Evolutionary conservation across 2,797 vertebrate species (phyloP), one percentile per base, ranked within the genome.

Genomic region (Phalanger gymnotis): DNA sequence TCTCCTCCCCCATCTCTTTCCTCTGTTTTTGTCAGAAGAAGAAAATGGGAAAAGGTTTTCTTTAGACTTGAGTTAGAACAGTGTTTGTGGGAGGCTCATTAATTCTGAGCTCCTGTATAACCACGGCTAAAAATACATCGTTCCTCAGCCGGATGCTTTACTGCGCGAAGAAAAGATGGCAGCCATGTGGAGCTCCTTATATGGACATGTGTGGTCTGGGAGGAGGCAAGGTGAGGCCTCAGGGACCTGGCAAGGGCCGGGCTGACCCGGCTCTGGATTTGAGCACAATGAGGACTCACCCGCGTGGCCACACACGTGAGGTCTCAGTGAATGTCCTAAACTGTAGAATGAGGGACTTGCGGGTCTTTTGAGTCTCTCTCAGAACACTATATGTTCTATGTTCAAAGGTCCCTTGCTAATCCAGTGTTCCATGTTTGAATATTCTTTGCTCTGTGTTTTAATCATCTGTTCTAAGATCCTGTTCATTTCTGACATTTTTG

Each of bases 51-150:
- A 97, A 96, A 92, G 93, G 73, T 81, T 51, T 0, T 0, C 66
- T 96, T 92, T 51, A 95, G 57, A 73, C 92, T 94, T 92, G 87
- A 90, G 92, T 97, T 96, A 94, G 96, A 93, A 91, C 95, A 0
- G 12, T 91, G 94, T 92, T 97, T 94, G 94, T 96, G 95, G 93
- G 95, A 97, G 96, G 66, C 96, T 95, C 94, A 94, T 97, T 97
- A 96, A 97, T 93, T 97, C 90, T 55, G 55, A 95, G 91, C 94
- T 96, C 51, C 90, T 90, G 90, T 90, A 90, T 94, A 96, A 95
- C 94, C 93, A 55, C 92, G 96, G 54, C 55, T 96, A 97, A 97
- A 90, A 94, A 94, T 95, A 94, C 92, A 96, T 95, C 92, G 95
- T 92, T 97, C 81, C 87, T 96, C 54, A 97, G 94, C 96, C 87